These are phyloP conservation scores for Nipponia nippon DNA, from an alignment of 2,113 vertebrate species.

Conservation along the genomic window DNA sequence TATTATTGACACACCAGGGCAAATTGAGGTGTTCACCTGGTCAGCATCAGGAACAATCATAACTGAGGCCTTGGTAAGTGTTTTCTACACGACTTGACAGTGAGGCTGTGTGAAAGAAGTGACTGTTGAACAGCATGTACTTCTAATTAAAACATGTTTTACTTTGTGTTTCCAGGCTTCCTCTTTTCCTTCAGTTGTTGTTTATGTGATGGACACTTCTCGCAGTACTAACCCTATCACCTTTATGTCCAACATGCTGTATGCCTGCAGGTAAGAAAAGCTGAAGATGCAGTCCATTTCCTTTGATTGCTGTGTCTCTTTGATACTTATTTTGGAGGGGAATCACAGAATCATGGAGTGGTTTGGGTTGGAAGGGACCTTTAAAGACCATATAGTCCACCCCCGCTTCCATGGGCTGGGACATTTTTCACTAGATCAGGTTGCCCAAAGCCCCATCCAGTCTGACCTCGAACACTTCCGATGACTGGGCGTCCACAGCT, in stretches of 20 bases:
- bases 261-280: slow-evolving; percentile 91
- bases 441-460: neutral
- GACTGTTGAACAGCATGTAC: neutral
- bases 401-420: rapidly evolving
- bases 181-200: slow-evolving; percentile 89
- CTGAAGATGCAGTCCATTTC: neutral
- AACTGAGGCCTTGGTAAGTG: slow-evolving; percentile 89
- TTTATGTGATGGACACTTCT: slow-evolving; percentile 98
- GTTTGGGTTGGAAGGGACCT: neutral
- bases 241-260: slow-evolving; percentile 99
- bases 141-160: neutral
- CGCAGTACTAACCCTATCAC: slow-evolving; percentile 93
- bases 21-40: slow-evolving; percentile 99
- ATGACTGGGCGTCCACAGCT: neutral
- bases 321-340: neutral
- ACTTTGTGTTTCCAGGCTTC: slow-evolving; percentile 80
- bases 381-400: neutral
- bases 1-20: slow-evolving; percentile 95
- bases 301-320: neutral
- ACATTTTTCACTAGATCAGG: neutral
- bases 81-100: neutral
- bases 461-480: neutral
- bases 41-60: slow-evolving; percentile 98
- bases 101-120: neutral
- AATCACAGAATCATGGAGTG: neutral